Evolutionary conservation across 1,140 invertebrate species (phyloP).

Genomic region (Aphis gossypii): DNA sequence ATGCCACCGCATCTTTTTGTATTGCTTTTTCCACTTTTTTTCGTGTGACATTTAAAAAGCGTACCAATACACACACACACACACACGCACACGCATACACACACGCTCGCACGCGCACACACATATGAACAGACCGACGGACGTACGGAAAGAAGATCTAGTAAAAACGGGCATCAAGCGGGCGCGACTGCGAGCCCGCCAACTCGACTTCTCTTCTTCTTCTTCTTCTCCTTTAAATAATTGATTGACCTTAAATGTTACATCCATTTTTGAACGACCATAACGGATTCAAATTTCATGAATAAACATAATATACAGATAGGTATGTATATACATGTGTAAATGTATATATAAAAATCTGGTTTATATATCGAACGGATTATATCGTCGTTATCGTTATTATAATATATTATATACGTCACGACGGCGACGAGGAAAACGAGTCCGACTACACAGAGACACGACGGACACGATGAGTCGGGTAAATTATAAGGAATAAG

Average conservation of each 20-base stretch:
- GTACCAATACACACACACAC: not conserved
- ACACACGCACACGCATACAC: not conserved
- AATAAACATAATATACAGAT: conserved; percentile 19
- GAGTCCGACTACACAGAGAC: conserved; percentile 10
- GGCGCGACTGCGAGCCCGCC: not conserved
- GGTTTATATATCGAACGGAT: conserved; percentile 38
- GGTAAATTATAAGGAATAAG: conserved; percentile 1
- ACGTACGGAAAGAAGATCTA: not conserved
- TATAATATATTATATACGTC: not conserved
- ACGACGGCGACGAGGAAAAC: conserved; percentile 10
- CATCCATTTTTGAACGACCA: conserved; percentile 40
- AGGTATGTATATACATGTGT: not conserved
- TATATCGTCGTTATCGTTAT: conserved; percentile 33
- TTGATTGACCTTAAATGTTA: conserved; percentile 46
- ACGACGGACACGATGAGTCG: conserved; percentile 4
- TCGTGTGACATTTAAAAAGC: conserved; percentile 48
- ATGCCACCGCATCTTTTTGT: conserved; percentile 49
- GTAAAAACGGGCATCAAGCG: not conserved
- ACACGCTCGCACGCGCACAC: too few species aligned
- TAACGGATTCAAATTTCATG: conserved; percentile 23
- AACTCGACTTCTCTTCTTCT: conserved; percentile 10
- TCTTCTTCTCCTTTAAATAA: conserved; percentile 35
- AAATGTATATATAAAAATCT: not conserved
- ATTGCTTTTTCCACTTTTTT: conserved; percentile 51
- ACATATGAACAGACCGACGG: not conserved